phyloP scores from a whole-genome alignment of 2,797 vertebrate genomes.

The Artibeus lituratus region DNA sequence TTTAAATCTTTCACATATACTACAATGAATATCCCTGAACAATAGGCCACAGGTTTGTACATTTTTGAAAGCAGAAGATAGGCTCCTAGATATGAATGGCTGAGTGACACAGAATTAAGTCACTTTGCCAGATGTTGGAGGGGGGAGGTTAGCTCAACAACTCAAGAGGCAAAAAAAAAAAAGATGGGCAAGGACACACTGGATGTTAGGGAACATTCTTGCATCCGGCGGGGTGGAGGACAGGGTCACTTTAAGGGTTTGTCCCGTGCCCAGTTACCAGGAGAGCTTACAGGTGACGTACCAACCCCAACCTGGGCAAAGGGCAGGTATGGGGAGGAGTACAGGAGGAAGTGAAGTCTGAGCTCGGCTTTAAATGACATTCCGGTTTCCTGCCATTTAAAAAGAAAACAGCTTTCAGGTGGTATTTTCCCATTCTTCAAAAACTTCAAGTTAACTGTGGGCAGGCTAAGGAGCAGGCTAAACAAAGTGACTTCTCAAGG shows the following conservation, averaged over 20 bases:
- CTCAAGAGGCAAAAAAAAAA: neutral
- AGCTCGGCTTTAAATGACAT: neutral
- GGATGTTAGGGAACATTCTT: neutral
- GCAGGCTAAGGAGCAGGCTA: neutral
- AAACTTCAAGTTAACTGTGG: neutral
- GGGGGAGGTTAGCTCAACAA: neutral
- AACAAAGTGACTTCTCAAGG: neutral
- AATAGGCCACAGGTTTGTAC: neutral
- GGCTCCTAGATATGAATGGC: neutral
- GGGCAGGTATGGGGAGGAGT: neutral
- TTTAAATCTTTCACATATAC: neutral
- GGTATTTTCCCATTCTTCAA: neutral
- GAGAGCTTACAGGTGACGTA: neutral
- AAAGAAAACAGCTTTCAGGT: neutral
- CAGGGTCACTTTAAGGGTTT: neutral
- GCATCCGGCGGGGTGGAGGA: neutral
- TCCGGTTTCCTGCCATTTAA: neutral
- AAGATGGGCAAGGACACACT: neutral
- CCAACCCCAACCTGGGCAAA: neutral
- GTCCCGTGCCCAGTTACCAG: neutral
- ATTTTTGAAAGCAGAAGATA: neutral
- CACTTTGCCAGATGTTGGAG: neutral
- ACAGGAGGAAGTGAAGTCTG: neutral
- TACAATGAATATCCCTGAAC: neutral
- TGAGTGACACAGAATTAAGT: neutral